phyloP scores from a whole-genome alignment of 2,888 invertebrate species.

The Aquatica leii region DNA sequence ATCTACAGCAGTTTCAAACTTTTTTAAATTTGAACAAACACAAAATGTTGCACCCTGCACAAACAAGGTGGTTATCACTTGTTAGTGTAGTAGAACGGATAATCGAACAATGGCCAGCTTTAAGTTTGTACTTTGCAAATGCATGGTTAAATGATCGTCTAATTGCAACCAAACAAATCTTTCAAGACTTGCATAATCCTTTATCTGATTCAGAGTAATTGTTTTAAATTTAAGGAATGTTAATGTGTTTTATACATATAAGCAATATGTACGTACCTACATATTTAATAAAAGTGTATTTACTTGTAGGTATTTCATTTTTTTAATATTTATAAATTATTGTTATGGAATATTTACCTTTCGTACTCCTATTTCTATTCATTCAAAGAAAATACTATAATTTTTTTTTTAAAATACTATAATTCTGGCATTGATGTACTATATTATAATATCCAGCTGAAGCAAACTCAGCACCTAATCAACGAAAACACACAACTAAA shows the following conservation, averaged over 20 bases:
- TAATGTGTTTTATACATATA: too few relatives aligned
- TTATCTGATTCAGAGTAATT: too few relatives aligned
- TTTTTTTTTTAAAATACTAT: background rate
- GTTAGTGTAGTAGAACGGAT: background rate
- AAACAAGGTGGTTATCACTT: constrained; percentile 16
- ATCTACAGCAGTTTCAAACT: constrained; percentile 5
- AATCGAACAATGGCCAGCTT: constrained; percentile 5
- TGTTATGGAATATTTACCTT: too few relatives aligned
- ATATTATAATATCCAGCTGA: too few relatives aligned
- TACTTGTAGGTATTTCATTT: too few relatives aligned
- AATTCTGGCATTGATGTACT: background rate
- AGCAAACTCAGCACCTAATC: too few relatives aligned
- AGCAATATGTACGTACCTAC: too few relatives aligned
- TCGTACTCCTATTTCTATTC: background rate
- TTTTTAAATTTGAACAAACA: background rate
- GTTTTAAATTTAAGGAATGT: too few relatives aligned
- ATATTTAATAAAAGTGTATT: too few relatives aligned
- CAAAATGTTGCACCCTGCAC: constrained; percentile 14
- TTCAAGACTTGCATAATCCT: background rate
- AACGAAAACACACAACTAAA: too few relatives aligned
- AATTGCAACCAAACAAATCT: background rate
- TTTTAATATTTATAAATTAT: too few relatives aligned
- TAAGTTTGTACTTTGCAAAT: background rate
- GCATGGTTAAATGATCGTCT: background rate
- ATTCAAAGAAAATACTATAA: background rate